phyloP scores from a whole-genome alignment of 2,113 vertebrate genomes.

The Anolis sagrei region DNA sequence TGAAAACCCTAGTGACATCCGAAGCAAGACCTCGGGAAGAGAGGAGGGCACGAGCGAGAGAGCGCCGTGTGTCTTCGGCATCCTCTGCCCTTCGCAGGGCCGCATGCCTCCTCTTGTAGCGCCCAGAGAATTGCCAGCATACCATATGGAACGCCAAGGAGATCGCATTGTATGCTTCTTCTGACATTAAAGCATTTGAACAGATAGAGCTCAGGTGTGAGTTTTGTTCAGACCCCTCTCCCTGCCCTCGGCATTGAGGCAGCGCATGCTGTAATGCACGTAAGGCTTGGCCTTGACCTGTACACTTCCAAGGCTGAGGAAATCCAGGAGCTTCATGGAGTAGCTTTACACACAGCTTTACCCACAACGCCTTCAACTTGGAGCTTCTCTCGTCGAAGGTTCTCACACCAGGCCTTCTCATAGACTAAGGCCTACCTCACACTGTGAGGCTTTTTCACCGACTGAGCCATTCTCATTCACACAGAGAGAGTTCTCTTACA shows the following conservation, averaged over 20 bases:
- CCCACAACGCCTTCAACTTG: no score
- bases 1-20: constrained; percentile 35
- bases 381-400: no score
- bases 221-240: constrained; percentile 44
- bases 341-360: no score
- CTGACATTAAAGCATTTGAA: constrained; percentile 49
- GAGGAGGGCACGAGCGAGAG: background rate
- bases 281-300: no score
- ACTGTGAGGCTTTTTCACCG: no score
- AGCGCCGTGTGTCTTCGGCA: background rate
- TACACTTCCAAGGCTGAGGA: no score
- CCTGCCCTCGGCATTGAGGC: background rate
- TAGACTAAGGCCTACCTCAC: no score
- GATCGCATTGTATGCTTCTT: background rate
- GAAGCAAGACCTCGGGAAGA: constrained; percentile 2
- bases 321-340: no score
- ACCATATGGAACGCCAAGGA: background rate
- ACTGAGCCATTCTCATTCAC: no score
- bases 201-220: constrained; percentile 36
- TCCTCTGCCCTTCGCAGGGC: background rate
- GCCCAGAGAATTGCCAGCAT: background rate
- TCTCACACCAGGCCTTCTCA: no score
- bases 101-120: constrained; percentile 11
- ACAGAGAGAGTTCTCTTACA: no score
- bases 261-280: no score